A percentile compares a stretch with the other conserved stretches of the same genome.
Conservation (phyloP, 2,797 vertebrate genomes). For the Ptychadena robeensis region DNA sequence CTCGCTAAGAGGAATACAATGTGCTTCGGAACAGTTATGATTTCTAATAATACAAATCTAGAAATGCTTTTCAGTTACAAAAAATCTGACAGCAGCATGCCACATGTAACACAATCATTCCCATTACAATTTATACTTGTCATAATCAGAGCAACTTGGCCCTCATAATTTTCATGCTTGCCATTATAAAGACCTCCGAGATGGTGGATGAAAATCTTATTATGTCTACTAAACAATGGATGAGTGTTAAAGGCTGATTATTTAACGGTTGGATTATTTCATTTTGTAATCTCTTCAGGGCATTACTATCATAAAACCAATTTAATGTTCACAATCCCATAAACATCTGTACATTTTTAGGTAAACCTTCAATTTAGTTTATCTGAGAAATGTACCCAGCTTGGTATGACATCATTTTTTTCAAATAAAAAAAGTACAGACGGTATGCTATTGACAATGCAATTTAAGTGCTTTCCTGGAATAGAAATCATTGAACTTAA, state of each 20-base stretch:
- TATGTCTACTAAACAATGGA: slow-evolving; percentile 24
- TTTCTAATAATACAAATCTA: neutral
- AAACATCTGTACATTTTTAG: slow-evolving; percentile 36
- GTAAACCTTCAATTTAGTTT: slow-evolving; percentile 21
- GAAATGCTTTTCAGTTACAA: neutral
- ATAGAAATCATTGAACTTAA: slow-evolving; percentile 3
- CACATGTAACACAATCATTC: neutral
- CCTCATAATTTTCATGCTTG: neutral
- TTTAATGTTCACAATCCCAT: slow-evolving; percentile 23
- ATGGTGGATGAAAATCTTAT: slow-evolving; percentile 16
- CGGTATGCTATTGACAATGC: neutral
- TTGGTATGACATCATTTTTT: slow-evolving; percentile 9
- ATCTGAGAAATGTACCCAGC: slow-evolving; percentile 4
- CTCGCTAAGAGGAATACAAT: neutral
- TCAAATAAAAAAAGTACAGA: neutral
- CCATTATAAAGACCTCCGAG: slow-evolving; percentile 14
- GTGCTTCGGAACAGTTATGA: neutral
- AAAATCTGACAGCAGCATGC: neutral
- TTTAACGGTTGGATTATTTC: slow-evolving; percentile 33
- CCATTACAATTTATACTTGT: neutral
- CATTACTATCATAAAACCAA: slow-evolving; percentile 35
- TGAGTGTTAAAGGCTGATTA: slow-evolving; percentile 22
- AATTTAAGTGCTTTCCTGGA: slow-evolving; percentile 15
- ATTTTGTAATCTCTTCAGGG: slow-evolving; percentile 23
- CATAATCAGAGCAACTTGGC: neutral